A percentile compares a stretch with the other conserved stretches of the same genome.
Conservation (phyloP, 2,888 invertebrate species). For the Thera britannica region DNA sequence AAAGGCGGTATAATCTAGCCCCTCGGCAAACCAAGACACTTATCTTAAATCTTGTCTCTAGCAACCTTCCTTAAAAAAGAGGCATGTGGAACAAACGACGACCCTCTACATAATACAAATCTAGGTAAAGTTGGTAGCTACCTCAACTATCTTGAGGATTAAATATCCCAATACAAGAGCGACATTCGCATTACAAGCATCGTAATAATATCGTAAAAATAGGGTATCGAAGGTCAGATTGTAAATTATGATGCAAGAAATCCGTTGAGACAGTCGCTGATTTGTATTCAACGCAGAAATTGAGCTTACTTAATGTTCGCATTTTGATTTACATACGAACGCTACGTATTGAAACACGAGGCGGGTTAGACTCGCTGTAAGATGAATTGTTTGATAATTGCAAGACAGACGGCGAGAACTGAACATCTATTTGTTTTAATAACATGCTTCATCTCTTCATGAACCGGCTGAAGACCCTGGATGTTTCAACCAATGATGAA, state of each 20-base stretch:
- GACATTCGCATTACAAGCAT: conserved; percentile 2
- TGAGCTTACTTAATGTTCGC: conserved; percentile 46
- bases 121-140: not conserved
- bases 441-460: conserved; percentile 46
- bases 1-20: too few species aligned
- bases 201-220: conserved; percentile 30
- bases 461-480: conserved; percentile 43
- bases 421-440: conserved; percentile 71
- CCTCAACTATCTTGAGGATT: not conserved
- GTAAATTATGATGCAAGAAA: conserved; percentile 47
- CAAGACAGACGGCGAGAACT: conserved; percentile 54
- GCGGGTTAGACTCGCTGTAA: conserved; percentile 43
- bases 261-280: conserved; percentile 38
- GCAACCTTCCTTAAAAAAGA: too few species aligned
- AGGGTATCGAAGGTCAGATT: conserved; percentile 42
- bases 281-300: conserved; percentile 47
- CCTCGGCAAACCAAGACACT: too few species aligned
- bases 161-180: conserved; percentile 6
- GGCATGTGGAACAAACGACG: too few species aligned
- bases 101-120: too few species aligned
- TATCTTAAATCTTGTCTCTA: too few species aligned
- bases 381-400: conserved; percentile 74
- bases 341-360: conserved; percentile 47
- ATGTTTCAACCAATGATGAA: conserved; percentile 6
- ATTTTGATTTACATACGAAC: conserved; percentile 42